Conservation (phyloP, 1,140 invertebrate species). For the Pseudobourletiella spinata region DNA sequence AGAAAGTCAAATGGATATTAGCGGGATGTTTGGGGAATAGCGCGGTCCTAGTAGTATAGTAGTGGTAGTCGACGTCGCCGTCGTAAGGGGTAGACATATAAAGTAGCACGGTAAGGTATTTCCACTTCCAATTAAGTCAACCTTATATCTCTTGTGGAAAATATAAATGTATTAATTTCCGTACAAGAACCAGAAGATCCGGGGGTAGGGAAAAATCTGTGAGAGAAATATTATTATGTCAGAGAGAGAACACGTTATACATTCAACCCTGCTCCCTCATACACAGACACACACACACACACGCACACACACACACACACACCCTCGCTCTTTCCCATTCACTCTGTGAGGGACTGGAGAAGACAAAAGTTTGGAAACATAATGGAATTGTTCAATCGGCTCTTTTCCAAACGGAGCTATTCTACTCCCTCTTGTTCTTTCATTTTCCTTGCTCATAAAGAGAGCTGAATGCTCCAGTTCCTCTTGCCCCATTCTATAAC, state of each 20-base stretch:
- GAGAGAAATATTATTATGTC: too few relatives aligned
- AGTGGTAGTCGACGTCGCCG: too few relatives aligned
- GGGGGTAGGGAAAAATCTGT: too few relatives aligned
- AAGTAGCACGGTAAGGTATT: not conserved
- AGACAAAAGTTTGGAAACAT: slow-evolving; percentile 28
- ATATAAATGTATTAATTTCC: slow-evolving; percentile 14
- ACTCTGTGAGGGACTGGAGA: too few relatives aligned
- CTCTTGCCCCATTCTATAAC: slow-evolving; percentile 29
- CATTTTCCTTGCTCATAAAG: not conserved
- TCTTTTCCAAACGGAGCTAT: slow-evolving; percentile 17
- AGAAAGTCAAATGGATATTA: slow-evolving; percentile 11
- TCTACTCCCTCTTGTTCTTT: slow-evolving; percentile 1
- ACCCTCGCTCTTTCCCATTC: too few relatives aligned
- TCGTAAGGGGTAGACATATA: too few relatives aligned
- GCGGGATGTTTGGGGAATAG: not conserved
- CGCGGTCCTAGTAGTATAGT: too few relatives aligned
- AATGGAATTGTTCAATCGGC: slow-evolving; percentile 34
- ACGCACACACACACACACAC: not conserved
- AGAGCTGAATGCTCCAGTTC: slow-evolving; percentile 24
- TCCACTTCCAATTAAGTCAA: slow-evolving; percentile 25
- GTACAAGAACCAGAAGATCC: slow-evolving; percentile 1
- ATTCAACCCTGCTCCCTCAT: too few relatives aligned
- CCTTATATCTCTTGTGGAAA: slow-evolving; percentile 18
- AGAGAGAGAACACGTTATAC: too few relatives aligned
- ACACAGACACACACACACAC: too few relatives aligned